phyloP scores from a whole-genome alignment of 2,797 vertebrate genomes.

The Mormyrops boulengeri region DNA sequence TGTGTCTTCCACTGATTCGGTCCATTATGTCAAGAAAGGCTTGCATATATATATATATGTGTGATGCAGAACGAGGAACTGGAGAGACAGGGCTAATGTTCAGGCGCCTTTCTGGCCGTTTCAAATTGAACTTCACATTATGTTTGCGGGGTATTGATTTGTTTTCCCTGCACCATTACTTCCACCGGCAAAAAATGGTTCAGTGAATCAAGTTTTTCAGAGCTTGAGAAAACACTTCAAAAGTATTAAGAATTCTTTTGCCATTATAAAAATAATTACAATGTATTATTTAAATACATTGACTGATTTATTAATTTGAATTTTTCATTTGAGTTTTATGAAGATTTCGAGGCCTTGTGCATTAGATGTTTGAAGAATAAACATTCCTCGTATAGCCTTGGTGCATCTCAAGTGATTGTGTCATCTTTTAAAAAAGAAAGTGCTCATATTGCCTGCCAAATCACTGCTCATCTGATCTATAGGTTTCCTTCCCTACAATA shows the following conservation, averaged over 20 bases:
- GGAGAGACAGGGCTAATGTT: neutral
- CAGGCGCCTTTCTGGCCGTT: neutral
- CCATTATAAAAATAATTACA: neutral
- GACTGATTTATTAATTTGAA: neutral
- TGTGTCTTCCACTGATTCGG: neutral
- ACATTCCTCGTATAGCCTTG: neutral
- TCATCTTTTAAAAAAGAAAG: neutral
- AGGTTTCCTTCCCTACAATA: neutral
- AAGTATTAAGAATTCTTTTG: neutral
- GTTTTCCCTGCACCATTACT: neutral
- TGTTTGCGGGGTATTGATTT: neutral
- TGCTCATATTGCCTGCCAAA: neutral
- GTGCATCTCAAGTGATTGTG: neutral
- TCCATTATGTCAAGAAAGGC: neutral
- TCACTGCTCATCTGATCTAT: neutral
- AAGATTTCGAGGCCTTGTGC: neutral
- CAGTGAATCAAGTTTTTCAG: neutral
- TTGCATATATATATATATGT: neutral
- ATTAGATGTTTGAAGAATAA: neutral
- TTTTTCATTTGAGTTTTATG: neutral
- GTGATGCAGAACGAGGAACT: neutral
- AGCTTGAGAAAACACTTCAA: neutral
- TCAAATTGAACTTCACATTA: neutral
- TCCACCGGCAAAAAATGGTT: neutral
- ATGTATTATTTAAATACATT: neutral